phyloP scores from a whole-genome alignment of 2,888 invertebrate species.

The Colletes collaris region DNA sequence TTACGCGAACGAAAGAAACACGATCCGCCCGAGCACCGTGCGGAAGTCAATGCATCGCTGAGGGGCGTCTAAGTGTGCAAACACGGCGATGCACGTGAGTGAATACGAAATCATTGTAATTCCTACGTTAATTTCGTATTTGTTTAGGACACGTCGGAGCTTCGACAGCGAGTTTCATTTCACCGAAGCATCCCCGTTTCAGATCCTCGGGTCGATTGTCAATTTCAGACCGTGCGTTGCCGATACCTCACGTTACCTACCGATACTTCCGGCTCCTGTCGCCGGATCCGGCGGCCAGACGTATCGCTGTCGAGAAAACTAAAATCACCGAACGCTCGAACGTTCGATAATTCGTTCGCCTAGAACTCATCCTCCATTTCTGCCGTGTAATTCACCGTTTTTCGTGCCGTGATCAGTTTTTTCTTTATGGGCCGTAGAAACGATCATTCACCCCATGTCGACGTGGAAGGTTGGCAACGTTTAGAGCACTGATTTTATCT shows the following conservation, averaged over 20 bases:
- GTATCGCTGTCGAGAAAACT: conserved; percentile 43
- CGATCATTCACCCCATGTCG: too few species aligned
- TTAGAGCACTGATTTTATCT: too few species aligned
- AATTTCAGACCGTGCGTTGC: conserved; percentile 27
- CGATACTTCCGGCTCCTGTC: conserved; percentile 45
- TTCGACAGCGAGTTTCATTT: conserved; percentile 15
- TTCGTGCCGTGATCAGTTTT: conserved; percentile 3
- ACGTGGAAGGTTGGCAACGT: too few species aligned
- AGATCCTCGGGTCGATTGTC: conserved; percentile 38
- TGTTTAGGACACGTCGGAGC: conserved; percentile 4
- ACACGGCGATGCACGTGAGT: conserved; percentile 2
- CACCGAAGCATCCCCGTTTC: conserved; percentile 11
- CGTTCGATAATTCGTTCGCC: conserved; percentile 24
- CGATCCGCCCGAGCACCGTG: conserved; percentile 20
- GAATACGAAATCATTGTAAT: conserved; percentile 24
- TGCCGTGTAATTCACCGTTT: conserved; percentile 2
- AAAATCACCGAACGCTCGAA: conserved; percentile 10
- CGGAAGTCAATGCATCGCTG: conserved; percentile 37
- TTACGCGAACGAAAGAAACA: neutral
- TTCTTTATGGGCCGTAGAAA: neutral
- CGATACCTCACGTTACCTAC: conserved; percentile 20
- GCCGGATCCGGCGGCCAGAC: conserved; percentile 33
- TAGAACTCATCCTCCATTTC: conserved; percentile 7
- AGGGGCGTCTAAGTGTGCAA: conserved; percentile 23
- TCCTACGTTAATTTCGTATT: conserved; percentile 4